Base-by-base conservation (phyloP, 2,797 vertebrate species). In the Sebastolobus altivelis region DNA sequence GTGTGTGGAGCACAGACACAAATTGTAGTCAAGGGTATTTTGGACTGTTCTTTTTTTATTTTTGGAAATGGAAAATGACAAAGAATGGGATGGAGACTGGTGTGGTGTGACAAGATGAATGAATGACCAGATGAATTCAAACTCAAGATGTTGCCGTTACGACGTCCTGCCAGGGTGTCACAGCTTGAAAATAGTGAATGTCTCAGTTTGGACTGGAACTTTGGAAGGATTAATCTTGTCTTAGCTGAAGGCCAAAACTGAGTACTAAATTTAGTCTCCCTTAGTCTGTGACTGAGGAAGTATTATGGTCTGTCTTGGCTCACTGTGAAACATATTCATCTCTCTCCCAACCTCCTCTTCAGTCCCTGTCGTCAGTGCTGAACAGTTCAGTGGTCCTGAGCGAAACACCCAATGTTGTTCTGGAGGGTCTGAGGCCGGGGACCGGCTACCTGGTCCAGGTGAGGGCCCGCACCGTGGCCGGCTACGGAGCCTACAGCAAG, bases 391-490 rank as follows among this genome's bases (percentile, higher is more conserved):
- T 97, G 93, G 94, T 97, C 54, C 96, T 96, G 91, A 98, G 95
- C 77, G 95, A 97, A 90, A 96, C 94, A 1, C 97, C 97, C 89
- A 97, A 93, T 0, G 97, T 97, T 0, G 95, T 97, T 25, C 95
- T 99, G 27, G 97, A 98, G 35, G 97, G 97, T 66, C 96, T 98
- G 77, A 93, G 95, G 70, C 97, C 97, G 0, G 97, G 97, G 60
- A 96, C 97, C 14, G 97, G 97, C 8, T 98, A 98, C 0, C 96
- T 97, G 93, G 97, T 98, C 12, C 97, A 98, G 94, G 98, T 99
- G 87, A 96, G 97, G 11, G 98, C 98, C 18, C 96, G 97, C 75
- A 97, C 97, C 0, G 97, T 97, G 81, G 97, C 97, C 0, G 98
- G 97, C 79, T 98, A 97, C 0, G 98, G 98, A 78, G 97, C 96